Evolutionary conservation across 2,113 vertebrate genomes (phyloP).

Genomic region (Helogale parvula): DNA sequence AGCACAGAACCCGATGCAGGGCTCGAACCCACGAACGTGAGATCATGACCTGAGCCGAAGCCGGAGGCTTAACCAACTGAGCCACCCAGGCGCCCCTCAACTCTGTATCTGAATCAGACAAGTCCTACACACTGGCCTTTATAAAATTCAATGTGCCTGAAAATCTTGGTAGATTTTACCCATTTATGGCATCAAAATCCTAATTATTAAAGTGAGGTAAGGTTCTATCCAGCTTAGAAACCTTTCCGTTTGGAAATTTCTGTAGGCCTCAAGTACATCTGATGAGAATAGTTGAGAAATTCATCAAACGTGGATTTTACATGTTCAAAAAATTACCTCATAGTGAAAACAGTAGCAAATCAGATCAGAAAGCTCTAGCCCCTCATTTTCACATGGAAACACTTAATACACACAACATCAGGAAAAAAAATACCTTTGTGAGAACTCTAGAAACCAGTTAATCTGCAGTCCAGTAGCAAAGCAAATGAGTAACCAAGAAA

Average conservation of each 20-base stretch:
- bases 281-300: not conserved
- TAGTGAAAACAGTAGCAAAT: not conserved
- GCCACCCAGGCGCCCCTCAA: no score
- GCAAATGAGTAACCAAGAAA: not conserved
- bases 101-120: not conserved
- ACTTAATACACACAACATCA: not conserved
- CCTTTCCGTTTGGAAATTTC: not conserved
- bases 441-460: not conserved
- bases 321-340: not conserved
- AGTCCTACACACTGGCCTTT: not conserved
- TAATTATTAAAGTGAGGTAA: not conserved
- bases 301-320: not conserved
- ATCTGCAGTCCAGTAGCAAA: not conserved
- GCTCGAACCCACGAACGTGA: no score
- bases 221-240: not conserved
- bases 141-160: not conserved
- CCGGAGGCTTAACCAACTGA: no score
- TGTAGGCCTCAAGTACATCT: not conserved
- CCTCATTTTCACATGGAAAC: not conserved
- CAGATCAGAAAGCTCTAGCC: not conserved
- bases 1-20: no score
- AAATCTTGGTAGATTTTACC: not conserved
- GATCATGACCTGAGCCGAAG: no score
- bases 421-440: not conserved
- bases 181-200: not conserved